These are phyloP conservation scores for Leptinotarsa lineolata DNA, from an alignment of 1,140 invertebrate species.

Conservation along the genomic window DNA sequence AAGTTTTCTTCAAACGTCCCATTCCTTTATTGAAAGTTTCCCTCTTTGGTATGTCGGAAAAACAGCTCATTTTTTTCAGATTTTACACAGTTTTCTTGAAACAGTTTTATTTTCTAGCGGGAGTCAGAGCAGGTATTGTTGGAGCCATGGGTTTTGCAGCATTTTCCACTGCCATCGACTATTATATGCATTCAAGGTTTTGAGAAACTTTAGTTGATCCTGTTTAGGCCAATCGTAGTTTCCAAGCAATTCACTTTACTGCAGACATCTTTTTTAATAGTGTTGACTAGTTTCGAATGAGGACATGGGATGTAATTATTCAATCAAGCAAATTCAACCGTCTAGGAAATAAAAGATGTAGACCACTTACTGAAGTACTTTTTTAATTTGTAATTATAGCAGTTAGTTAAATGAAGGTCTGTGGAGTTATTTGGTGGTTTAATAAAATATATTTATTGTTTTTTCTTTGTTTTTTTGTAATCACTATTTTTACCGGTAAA, in stretches of 20 bases:
- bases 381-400: too few relatives aligned
- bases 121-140: constrained; percentile 87
- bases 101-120: constrained; percentile 70
- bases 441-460: too few relatives aligned
- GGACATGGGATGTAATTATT: neutral
- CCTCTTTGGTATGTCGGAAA: too few relatives aligned
- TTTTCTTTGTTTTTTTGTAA: too few relatives aligned
- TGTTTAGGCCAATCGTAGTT: neutral
- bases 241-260: neutral
- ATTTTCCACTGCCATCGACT: constrained; percentile 94
- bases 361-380: too few relatives aligned
- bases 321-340: neutral
- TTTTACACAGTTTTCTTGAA: too few relatives aligned
- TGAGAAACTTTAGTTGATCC: constrained; percentile 28
- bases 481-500: too few relatives aligned
- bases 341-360: neutral
- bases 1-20: too few relatives aligned
- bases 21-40: too few relatives aligned
- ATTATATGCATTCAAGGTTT: constrained; percentile 77
- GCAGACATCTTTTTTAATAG: neutral
- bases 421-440: too few relatives aligned
- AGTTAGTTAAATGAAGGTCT: too few relatives aligned
- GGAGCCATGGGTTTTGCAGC: constrained; percentile 94
- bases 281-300: neutral
- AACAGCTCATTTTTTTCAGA: too few relatives aligned